Evolutionary conservation across 2,888 invertebrate species (phyloP).

Genomic region (Erebia aethiops): DNA sequence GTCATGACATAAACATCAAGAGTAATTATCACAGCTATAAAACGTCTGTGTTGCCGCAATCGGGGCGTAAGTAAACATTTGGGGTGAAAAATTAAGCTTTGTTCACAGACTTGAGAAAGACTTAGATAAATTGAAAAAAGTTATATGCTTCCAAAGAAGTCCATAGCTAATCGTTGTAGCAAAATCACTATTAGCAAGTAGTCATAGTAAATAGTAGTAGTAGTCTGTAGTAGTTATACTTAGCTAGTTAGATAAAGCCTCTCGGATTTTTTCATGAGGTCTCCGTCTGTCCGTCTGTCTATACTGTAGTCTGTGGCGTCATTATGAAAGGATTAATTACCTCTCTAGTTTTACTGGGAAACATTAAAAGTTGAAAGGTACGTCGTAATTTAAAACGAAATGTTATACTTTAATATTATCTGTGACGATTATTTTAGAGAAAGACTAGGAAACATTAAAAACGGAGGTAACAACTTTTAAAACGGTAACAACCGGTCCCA

Average conservation of each 20-base stretch:
- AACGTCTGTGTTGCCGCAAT: conserved; percentile 36
- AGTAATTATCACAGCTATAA: conserved; percentile 58
- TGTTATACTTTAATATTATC: conserved; percentile 57
- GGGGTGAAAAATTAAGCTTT: conserved; percentile 45
- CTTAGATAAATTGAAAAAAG: neutral
- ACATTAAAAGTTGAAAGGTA: conserved; percentile 64
- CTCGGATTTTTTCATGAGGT: neutral
- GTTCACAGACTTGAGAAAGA: conserved; percentile 4
- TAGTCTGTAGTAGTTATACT: too few species aligned
- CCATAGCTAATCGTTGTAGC: too few species aligned
- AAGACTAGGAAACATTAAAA: conserved; percentile 66
- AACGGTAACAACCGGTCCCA: conserved; percentile 61
- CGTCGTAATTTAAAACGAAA: conserved; percentile 60
- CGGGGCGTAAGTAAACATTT: conserved; percentile 38
- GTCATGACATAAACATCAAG: conserved; percentile 50
- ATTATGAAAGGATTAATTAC: conserved; percentile 72
- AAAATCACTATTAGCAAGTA: too few species aligned
- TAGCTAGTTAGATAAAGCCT: too few species aligned
- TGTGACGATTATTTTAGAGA: conserved; percentile 59
- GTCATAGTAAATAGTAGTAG: too few species aligned
- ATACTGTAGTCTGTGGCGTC: conserved; percentile 42
- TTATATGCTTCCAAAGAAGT: neutral
- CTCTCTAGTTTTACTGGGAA: conserved; percentile 60
- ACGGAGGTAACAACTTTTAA: conserved; percentile 59
- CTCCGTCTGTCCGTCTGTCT: neutral